phyloP scores from a whole-genome alignment of 2,113 vertebrate genomes.

The Notiomystis cincta region DNA sequence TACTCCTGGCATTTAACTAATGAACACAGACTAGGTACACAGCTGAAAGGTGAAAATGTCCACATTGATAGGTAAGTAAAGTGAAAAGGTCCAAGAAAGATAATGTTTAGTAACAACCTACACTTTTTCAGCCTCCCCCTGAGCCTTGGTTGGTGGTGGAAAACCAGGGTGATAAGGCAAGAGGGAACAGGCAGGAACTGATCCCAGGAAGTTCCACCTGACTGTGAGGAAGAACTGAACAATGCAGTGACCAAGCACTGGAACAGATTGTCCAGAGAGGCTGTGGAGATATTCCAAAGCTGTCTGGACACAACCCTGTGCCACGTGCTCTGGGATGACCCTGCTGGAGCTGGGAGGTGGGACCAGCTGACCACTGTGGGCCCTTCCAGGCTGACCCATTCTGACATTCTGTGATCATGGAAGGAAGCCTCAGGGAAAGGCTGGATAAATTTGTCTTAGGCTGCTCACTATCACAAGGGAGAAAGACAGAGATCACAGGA shows the following conservation, averaged over 20 bases:
- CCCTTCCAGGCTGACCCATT: not conserved
- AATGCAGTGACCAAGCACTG: not conserved
- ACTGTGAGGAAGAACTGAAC: not conserved
- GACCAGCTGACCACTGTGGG: not conserved
- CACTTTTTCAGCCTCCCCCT: not conserved
- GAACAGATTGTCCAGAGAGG: not conserved
- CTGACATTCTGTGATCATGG: not conserved
- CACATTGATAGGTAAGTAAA: not conserved
- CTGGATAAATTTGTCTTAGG: not conserved
- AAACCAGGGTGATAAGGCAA: not conserved
- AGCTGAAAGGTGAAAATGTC: not conserved
- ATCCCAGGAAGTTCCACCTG: not conserved
- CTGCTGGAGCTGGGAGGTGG: not conserved
- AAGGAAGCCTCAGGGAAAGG: not conserved
- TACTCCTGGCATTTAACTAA: not conserved
- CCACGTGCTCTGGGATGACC: not conserved
- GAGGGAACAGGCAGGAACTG: not conserved
- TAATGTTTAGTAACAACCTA: not conserved
- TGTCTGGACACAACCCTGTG: not conserved
- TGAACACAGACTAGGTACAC: not conserved
- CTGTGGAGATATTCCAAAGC: not conserved
- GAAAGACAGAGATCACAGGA: not conserved
- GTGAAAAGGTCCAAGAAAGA: not conserved
- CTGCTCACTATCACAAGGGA: not conserved
- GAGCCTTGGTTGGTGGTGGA: not conserved